Percentiles rank a stretch among this genome's conserved stretches.
Conservation (phyloP, 2,113 vertebrate genomes). For the Grallaria varia region DNA sequence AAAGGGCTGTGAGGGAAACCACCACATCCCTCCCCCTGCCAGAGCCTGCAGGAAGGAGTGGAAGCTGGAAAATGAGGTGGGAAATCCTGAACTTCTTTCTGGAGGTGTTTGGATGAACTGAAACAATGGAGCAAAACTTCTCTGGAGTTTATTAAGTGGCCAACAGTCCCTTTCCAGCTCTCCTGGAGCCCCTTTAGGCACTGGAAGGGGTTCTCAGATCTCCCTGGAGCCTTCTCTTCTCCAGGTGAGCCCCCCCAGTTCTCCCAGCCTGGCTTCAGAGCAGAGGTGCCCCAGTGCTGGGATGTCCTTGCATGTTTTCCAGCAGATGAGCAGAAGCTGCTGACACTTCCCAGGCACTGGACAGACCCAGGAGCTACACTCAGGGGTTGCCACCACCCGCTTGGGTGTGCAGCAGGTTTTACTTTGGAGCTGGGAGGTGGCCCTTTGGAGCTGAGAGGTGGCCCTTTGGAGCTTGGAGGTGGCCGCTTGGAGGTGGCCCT, state of each 20-base stretch:
- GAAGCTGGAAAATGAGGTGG: background rate
- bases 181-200: background rate
- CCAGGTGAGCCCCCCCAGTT: background rate
- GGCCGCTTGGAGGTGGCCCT: too few species aligned
- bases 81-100: background rate
- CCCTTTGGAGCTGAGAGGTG: background rate
- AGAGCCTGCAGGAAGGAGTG: background rate
- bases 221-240: background rate
- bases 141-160: background rate
- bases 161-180: background rate
- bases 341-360: background rate
- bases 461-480: too few species aligned
- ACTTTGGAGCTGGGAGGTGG: background rate
- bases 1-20: background rate
- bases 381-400: background rate
- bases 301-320: background rate
- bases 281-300: background rate
- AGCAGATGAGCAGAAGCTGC: background rate
- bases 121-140: background rate
- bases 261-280: background rate
- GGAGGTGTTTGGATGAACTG: background rate
- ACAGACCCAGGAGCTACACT: background rate
- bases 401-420: background rate
- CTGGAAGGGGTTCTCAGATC: background rate
- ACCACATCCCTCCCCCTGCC: background rate